A percentile compares a stretch with the other conserved stretches of the same genome.
These are phyloP conservation scores for Zosterops japonicus DNA, from an alignment of 2,113 vertebrate species.

Conservation along the genomic window DNA sequence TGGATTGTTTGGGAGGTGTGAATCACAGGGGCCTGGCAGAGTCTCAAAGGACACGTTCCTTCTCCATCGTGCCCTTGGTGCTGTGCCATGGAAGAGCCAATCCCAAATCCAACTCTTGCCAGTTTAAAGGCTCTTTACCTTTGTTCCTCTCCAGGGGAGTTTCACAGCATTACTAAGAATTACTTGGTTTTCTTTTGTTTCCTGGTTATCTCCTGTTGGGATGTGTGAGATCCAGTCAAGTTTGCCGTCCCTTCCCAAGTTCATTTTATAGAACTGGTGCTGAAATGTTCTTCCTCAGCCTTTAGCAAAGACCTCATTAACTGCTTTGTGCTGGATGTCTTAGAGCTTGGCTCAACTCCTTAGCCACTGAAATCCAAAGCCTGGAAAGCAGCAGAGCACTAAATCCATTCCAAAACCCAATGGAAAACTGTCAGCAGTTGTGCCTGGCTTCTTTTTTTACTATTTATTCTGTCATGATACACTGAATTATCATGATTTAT, in stretches of 20 bases:
- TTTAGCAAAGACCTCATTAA: not conserved
- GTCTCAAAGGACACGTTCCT: accelerated
- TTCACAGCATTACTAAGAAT: not conserved
- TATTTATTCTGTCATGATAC: not conserved
- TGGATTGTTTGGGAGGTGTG: not conserved
- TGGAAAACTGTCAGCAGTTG: not conserved
- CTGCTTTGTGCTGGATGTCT: not conserved
- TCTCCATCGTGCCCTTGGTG: not conserved
- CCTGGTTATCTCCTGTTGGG: not conserved
- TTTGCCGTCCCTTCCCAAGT: not conserved
- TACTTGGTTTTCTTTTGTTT: not conserved
- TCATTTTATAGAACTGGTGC: not conserved
- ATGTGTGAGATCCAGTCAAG: not conserved
- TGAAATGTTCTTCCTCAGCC: not conserved
- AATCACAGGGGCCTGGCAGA: not conserved
- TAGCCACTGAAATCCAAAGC: not conserved
- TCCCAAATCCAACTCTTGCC: not conserved
- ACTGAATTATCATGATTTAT: not conserved
- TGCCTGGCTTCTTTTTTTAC: not conserved
- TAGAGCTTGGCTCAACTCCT: not conserved
- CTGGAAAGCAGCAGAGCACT: not conserved
- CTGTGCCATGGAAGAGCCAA: not conserved
- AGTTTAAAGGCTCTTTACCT: not conserved
- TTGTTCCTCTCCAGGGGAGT: not conserved
- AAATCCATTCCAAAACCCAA: not conserved